Evolutionary conservation across 2,888 invertebrate species (phyloP).

Genomic region (Stegana nigrithorax): DNA sequence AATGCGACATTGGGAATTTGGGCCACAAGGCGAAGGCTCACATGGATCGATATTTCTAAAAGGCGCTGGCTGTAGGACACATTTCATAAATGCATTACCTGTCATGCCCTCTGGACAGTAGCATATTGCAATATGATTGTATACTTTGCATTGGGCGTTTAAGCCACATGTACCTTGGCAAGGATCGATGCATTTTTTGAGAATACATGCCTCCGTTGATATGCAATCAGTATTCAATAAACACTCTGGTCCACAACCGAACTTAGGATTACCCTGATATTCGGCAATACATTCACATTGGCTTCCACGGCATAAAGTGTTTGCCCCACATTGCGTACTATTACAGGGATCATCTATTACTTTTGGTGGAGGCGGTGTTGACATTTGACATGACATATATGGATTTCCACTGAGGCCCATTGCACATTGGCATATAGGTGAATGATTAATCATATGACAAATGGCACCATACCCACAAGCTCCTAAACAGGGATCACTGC

Average conservation of each 20-base stretch:
- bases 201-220: constrained; percentile 75
- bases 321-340: constrained; percentile 79
- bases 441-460: constrained; percentile 76
- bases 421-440: constrained; percentile 76
- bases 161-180: constrained; percentile 79
- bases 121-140: constrained; percentile 79
- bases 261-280: constrained; percentile 75
- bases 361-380: constrained; percentile 56
- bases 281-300: constrained; percentile 77
- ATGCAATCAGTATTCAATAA: constrained; percentile 77
- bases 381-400: constrained; percentile 74
- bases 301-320: constrained; percentile 76
- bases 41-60: constrained; percentile 70
- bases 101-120: constrained; percentile 77
- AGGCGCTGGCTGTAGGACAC: constrained; percentile 69
- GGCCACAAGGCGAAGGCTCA: constrained; percentile 78
- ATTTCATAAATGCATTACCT: constrained; percentile 77
- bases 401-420: constrained; percentile 76
- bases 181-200: constrained; percentile 78
- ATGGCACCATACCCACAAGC: constrained; percentile 76
- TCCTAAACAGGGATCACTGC: constrained; percentile 79
- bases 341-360: constrained; percentile 74
- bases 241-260: constrained; percentile 79
- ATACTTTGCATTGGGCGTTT: constrained; percentile 78
- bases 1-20: constrained; percentile 78